phyloP scores from a whole-genome alignment of 2,888 invertebrate genomes.

The Xiphydria camelus region DNA sequence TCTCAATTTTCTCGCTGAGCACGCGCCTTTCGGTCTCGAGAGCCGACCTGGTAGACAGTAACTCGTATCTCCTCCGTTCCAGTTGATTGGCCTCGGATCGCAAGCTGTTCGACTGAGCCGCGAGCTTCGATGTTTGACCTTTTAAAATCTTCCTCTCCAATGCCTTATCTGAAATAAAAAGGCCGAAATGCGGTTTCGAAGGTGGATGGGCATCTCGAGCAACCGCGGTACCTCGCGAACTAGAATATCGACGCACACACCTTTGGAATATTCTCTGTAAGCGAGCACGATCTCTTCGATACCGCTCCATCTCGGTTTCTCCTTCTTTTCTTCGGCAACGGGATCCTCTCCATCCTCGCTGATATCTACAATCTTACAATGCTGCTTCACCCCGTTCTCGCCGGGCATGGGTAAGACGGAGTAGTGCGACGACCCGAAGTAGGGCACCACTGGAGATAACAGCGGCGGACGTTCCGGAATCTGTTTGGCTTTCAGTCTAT shows the following conservation, averaged over 20 bases:
- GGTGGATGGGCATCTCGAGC: not conserved
- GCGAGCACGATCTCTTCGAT: slow-evolving; percentile 52
- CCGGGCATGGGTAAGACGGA: slow-evolving; percentile 42
- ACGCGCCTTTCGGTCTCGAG: slow-evolving; percentile 47
- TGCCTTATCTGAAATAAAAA: slow-evolving; percentile 40
- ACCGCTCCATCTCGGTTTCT: slow-evolving; percentile 49
- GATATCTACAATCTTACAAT: slow-evolving; percentile 40
- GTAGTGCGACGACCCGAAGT: slow-evolving; percentile 41
- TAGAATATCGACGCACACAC: too few species aligned
- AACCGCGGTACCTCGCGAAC: too few species aligned
- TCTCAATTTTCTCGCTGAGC: slow-evolving; percentile 48
- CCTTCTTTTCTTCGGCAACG: slow-evolving; percentile 25
- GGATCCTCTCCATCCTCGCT: slow-evolving; percentile 31
- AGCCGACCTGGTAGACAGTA: slow-evolving; percentile 39
- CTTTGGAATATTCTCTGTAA: slow-evolving; percentile 52
- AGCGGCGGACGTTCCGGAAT: slow-evolving; percentile 40
- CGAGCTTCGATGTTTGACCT: slow-evolving; percentile 45
- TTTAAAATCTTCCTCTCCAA: slow-evolving; percentile 44
- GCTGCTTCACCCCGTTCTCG: slow-evolving; percentile 47
- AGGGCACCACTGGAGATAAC: slow-evolving; percentile 45
- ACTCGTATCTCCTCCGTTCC: slow-evolving; percentile 46
- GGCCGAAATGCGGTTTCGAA: not conserved
- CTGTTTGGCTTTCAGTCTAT: slow-evolving; percentile 42
- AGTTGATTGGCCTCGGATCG: slow-evolving; percentile 46
- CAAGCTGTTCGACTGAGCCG: slow-evolving; percentile 42